phyloP scores from a whole-genome alignment of 2,113 vertebrate species.

The Potamarius usumacintae region DNA sequence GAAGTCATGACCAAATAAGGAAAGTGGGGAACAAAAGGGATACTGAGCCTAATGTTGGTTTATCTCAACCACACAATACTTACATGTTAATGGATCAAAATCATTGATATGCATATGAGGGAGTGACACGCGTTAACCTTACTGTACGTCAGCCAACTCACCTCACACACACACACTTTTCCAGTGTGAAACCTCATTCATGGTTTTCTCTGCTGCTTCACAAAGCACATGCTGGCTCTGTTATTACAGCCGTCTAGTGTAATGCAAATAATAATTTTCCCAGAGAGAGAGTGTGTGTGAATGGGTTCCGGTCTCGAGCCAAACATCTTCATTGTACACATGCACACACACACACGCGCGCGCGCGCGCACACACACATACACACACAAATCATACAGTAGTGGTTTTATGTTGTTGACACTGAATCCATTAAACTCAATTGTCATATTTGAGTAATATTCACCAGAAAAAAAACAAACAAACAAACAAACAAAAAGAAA shows the following conservation, averaged over 20 bases:
- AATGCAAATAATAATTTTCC: conserved; percentile 54
- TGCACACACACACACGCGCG: not conserved
- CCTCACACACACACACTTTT: conserved; percentile 3
- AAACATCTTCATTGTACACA: not conserved
- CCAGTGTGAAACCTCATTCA: conserved; percentile 10
- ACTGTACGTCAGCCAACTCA: not conserved
- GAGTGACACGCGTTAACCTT: conserved; percentile 1
- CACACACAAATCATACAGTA: not conserved
- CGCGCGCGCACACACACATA: not conserved
- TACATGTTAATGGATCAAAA: not conserved
- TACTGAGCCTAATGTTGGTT: not conserved
- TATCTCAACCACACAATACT: not conserved
- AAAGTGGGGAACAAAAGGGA: not conserved
- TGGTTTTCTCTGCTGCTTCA: conserved; percentile 13
- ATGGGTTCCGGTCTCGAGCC: not conserved
- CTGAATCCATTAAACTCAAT: not conserved
- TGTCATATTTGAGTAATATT: not conserved
- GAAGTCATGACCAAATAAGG: conserved; percentile 2
- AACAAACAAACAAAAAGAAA: no score
- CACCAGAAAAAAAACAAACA: no score
- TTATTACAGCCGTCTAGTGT: conserved; percentile 44
- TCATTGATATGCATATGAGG: conserved; percentile 14
- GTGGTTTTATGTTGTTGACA: not conserved
- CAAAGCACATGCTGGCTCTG: conserved; percentile 26
- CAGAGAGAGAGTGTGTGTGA: conserved; percentile 25